phyloP scores from a whole-genome alignment of 2,113 vertebrate genomes.

The Pantherophis guttatus region DNA sequence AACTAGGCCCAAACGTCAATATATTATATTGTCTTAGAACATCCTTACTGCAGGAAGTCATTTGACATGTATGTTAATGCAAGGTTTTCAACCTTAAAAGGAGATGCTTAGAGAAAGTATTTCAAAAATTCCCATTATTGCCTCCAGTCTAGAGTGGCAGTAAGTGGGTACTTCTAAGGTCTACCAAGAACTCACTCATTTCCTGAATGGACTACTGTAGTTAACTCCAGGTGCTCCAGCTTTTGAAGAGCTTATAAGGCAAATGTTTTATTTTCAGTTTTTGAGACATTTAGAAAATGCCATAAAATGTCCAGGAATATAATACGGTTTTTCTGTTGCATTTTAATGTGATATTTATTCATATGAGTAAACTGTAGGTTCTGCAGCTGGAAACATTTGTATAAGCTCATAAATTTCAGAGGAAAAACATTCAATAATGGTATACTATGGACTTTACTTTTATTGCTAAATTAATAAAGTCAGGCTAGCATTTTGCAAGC shows the following conservation, averaged over 20 bases:
- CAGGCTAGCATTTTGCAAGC: neutral
- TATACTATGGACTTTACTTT: neutral
- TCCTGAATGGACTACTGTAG: neutral
- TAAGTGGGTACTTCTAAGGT: neutral
- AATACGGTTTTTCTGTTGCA: neutral
- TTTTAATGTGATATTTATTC: neutral
- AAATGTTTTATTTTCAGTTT: slow-evolving; percentile 24
- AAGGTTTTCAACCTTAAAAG: neutral
- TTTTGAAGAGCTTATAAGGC: slow-evolving; percentile 8
- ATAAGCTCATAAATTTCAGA: neutral
- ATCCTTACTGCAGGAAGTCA: neutral
- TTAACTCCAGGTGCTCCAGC: neutral
- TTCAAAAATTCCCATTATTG: neutral
- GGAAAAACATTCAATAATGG: slow-evolving; percentile 1
- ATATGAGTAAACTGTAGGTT: neutral
- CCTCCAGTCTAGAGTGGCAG: neutral
- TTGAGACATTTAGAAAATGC: slow-evolving; percentile 4
- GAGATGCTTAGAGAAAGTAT: neutral
- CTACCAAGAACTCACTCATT: neutral
- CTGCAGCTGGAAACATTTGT: slow-evolving; percentile 12
- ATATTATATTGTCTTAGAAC: neutral
- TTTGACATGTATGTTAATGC: neutral
- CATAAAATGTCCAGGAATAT: neutral
- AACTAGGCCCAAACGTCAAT: neutral
- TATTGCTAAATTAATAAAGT: slow-evolving; percentile 21